A percentile compares a stretch with the other conserved stretches of the same genome.
These are phyloP conservation scores for Bursaphelenchus mucronatus DNA, from an alignment of 1,140 invertebrate species.

Conservation along the genomic window DNA sequence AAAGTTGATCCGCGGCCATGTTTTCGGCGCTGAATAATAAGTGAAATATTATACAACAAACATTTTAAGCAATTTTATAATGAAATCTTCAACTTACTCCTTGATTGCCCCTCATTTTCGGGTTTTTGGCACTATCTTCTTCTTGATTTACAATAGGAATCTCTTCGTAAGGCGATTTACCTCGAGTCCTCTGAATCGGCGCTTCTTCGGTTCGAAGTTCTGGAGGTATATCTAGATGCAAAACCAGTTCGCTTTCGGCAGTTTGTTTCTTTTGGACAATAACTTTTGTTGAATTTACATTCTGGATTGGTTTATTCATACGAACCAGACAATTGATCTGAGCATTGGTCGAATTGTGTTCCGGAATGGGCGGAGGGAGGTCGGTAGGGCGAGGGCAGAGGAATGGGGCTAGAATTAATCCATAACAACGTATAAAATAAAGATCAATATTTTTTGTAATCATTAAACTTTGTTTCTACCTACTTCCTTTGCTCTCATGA, in stretches of 20 bases:
- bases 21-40: constrained; percentile 28
- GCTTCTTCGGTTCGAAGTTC: constrained; percentile 22
- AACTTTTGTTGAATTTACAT: constrained; percentile 1
- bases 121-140: not conserved
- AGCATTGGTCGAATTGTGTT: not conserved
- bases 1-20: constrained; percentile 43
- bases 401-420: not conserved
- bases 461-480: not conserved
- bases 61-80: constrained; percentile 13
- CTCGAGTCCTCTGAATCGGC: constrained; percentile 7
- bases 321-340: constrained; percentile 18
- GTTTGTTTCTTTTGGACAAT: constrained; percentile 19
- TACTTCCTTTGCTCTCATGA: constrained; percentile 12
- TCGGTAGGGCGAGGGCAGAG: constrained; percentile 6
- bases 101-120: constrained; percentile 17
- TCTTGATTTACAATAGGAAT: constrained; percentile 25
- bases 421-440: not conserved
- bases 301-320: constrained; percentile 4
- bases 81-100: not conserved
- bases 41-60: not conserved
- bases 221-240: constrained; percentile 29
- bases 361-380: constrained; percentile 2
- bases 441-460: constrained; percentile 6
- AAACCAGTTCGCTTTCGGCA: not conserved
- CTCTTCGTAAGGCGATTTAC: constrained; percentile 40